Base-by-base conservation (phyloP, 2,888 invertebrate genomes). In the Shargacucullia verbasci region DNA sequence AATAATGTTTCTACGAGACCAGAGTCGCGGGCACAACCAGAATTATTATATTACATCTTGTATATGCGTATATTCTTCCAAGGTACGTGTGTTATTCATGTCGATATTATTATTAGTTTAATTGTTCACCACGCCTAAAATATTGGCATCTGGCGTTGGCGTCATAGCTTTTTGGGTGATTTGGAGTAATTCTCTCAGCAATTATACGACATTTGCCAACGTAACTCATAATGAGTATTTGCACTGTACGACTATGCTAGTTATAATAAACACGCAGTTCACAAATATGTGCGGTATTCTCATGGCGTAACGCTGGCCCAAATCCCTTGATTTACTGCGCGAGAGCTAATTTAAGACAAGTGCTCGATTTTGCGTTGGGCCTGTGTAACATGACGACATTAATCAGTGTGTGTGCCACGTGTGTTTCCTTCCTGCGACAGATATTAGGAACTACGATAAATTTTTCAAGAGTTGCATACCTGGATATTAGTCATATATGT, bases 341-440 rank as follows among this genome's bases (percentile, higher is more conserved):
- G 67, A 71, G 61, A 73, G 85, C 90, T 89, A 89, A 89, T 88
- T 90, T 89, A 84, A 86, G 87, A 85, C 84, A 82, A 87, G 86
- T 87, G 83, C 75, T 80, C 58, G 79, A 73, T 82, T 85, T 84
- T 78, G 79, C 76, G 77, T 77, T 75, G 41, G 25, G 46, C 39
- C 47, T 14, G 10, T 44, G 44, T 66, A 60, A 49, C 47, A 57
- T 45, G 63, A 59, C 69, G 39, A 64, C 49, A 66, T 73, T 70
- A 67, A 74, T 78, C 61, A 69, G 27, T 55, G 20, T 45, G 20
- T 39, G 39, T 13, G 40, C 41, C 48, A 60, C 57, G 61, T 54
- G 56, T 27, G 53, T 38, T 61, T 64, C 57, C 62, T 61, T 67
- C 67, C 70, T 67, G 57, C 41, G 57, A 57, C 49, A 70, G 43